Conservation (phyloP, 2,113 vertebrate genomes). For the Eudyptes chrysolophus region DNA sequence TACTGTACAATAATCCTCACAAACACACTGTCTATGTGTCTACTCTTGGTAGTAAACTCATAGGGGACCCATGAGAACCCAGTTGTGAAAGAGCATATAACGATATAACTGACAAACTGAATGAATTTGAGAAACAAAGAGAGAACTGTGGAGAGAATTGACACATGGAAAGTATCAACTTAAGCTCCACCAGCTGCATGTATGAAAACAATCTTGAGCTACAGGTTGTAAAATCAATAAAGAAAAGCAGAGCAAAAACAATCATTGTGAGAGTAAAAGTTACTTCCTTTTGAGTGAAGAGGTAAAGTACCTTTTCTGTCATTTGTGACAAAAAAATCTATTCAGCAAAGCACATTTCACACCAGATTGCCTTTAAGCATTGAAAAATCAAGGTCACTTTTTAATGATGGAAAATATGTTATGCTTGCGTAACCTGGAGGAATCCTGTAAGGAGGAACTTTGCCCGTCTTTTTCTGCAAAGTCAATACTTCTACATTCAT, state of each 20-base stretch:
- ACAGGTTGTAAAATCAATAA: conserved; percentile 1
- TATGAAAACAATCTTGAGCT: background rate
- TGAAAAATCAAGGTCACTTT: background rate
- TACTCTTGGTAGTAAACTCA: background rate
- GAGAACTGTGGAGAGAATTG: background rate
- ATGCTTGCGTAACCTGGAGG: background rate
- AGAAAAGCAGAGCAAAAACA: background rate
- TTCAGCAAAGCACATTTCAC: background rate
- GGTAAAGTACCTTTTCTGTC: background rate
- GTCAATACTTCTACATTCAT: background rate
- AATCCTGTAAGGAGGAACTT: background rate
- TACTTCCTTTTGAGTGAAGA: background rate
- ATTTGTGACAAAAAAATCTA: background rate
- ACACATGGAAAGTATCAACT: background rate
- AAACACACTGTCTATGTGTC: background rate
- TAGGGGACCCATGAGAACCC: background rate
- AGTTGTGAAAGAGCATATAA: background rate
- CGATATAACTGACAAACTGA: background rate
- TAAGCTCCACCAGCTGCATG: background rate
- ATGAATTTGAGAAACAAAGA: background rate
- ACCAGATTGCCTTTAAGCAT: background rate
- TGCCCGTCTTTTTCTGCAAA: background rate
- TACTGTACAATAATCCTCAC: background rate
- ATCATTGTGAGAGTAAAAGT: background rate
- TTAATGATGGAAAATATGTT: background rate